Base-by-base conservation (phyloP, 2,797 vertebrate species). In the Chaenodraco wilsoni region DNA sequence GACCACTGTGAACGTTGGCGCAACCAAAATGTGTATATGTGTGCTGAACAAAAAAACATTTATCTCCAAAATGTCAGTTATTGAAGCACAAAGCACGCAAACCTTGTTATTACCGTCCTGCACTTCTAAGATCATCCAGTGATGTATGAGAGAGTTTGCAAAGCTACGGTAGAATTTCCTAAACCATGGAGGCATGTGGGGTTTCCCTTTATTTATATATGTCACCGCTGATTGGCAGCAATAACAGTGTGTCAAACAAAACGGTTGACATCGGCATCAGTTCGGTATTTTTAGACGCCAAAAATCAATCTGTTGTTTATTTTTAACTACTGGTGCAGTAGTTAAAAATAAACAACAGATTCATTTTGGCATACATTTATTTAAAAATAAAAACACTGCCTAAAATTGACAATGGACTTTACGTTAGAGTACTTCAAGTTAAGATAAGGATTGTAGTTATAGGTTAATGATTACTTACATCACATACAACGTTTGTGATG, bases 21-120 rank as follows among this genome's bases (percentile, higher is more conserved):
- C 63, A 70, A 69, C 27, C 56, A 16, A 64, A 72, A 71, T 12
- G 15, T 57, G 66, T 1, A 60, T 81, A 69, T 73, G n/a, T n/a
- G n/a, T n/a, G 15, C 71, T 31, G 45, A 44, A 33, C 2, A 4
- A 37, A 52, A 37, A 65, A 65, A 74, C 44, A 43, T 74, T 64
- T 23, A 27, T 40, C 67, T 40, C 14, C 41, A 23, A 14, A 72
- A 65, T 48, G 43, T 33, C 63, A 43, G 52, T 17, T 49, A 65
- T 63, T 54, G 23, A 51, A 21, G 46, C 52, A 59, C 50, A 27
- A 50, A 66, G 46, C 27, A 33, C 14, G 3, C 64, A 12, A 43
- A 59, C 54, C 37, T 31, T 79, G 67, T 88, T 31, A 83, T 88
- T 82, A 85, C 21, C 63, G 3, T 60, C n/a, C 4, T 17, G 14